phyloP scores from a whole-genome alignment of 2,113 vertebrate species.

The Varanus komodoensis region DNA sequence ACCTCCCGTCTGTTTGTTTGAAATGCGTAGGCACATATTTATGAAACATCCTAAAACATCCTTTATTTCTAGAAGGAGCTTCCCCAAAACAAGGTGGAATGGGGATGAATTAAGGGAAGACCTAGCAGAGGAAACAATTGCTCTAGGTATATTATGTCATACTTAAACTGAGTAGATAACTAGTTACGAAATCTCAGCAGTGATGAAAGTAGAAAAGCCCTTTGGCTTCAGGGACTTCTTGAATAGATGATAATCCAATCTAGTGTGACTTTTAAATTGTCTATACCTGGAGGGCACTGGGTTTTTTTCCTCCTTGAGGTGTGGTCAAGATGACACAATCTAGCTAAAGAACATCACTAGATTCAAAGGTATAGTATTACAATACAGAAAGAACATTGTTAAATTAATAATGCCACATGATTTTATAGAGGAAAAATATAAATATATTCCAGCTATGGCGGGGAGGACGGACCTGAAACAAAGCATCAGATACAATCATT shows the following conservation, averaged over 20 bases:
- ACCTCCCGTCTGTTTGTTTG: conserved; percentile 56
- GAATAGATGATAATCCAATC: conserved; percentile 48
- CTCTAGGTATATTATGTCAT: conserved; percentile 57
- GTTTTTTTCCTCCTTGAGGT: conserved; percentile 27
- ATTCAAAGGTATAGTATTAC: background rate
- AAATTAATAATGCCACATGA: conserved; percentile 32
- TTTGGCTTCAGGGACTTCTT: conserved; percentile 32
- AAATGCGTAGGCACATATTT: conserved; percentile 68
- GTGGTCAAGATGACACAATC: conserved; percentile 11
- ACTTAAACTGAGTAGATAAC: conserved; percentile 45
- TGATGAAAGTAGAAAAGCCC: conserved; percentile 53
- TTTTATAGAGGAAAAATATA: conserved; percentile 21
- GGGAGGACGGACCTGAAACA: conserved; percentile 26
- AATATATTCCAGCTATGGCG: conserved; percentile 26
- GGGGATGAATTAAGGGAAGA: background rate
- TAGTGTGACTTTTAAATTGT: conserved; percentile 6
- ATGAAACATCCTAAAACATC: conserved; percentile 52
- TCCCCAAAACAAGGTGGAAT: conserved; percentile 36
- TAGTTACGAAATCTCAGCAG: conserved; percentile 52
- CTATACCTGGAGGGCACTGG: conserved; percentile 7
- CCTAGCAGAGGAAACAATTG: background rate
- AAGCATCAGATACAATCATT: conserved; percentile 37
- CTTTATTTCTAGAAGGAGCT: conserved; percentile 71
- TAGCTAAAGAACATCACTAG: background rate
- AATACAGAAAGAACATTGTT: background rate